phyloP scores from a whole-genome alignment of 2,888 invertebrate species.

The Epistrophe eligans region DNA sequence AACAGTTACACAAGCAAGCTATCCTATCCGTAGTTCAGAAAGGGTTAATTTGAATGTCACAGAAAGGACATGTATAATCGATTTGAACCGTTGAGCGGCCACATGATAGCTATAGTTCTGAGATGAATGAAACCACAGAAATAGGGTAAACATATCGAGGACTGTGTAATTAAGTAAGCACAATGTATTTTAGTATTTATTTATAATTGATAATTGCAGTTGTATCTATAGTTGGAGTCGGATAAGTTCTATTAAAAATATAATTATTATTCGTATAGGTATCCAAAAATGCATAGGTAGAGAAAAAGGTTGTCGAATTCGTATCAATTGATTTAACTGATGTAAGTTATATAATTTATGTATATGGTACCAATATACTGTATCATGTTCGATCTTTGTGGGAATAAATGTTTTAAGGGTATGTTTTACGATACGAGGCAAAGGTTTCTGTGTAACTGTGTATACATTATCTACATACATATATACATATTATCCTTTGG shows the following conservation, averaged over 20 bases:
- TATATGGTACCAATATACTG: too few species aligned
- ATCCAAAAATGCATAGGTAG: background rate
- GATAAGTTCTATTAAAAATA: background rate
- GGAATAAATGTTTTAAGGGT: too few species aligned
- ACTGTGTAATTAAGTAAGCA: conserved; percentile 17
- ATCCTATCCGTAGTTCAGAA: conserved; percentile 22
- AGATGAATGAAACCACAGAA: conserved; percentile 60
- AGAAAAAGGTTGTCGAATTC: background rate
- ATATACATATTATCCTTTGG: too few species aligned
- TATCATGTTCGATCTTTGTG: too few species aligned
- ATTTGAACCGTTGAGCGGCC: conserved; percentile 60
- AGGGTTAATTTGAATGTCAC: conserved; percentile 70
- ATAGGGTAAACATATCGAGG: too few species aligned
- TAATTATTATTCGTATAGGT: background rate
- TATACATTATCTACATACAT: too few species aligned
- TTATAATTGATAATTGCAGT: conserved; percentile 34
- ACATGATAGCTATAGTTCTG: conserved; percentile 22
- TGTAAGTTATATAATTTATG: too few species aligned
- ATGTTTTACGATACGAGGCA: too few species aligned
- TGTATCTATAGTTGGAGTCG: background rate
- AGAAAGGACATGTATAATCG: conserved; percentile 61
- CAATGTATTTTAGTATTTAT: conserved; percentile 7
- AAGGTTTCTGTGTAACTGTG: too few species aligned
- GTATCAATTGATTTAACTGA: background rate
- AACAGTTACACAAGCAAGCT: conserved; percentile 60